Conservation (phyloP, 2,888 invertebrate genomes). For the Hydrotaea cyrtoneurina region DNA sequence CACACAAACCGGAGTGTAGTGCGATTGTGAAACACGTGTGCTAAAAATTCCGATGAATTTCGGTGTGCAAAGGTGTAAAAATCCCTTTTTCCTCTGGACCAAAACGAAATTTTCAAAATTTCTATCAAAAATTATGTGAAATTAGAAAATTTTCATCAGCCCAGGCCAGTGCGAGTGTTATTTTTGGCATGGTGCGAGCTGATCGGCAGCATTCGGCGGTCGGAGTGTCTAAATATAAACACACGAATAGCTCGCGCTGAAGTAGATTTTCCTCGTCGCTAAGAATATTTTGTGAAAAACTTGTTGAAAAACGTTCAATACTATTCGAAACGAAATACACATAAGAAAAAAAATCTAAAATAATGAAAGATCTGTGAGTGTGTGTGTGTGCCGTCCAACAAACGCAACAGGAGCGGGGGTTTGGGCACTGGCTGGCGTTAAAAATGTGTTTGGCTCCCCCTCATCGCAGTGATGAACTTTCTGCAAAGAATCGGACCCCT, state of each 20-base stretch:
- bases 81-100: constrained; percentile 62
- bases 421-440: neutral
- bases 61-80: constrained; percentile 40
- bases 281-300: constrained; percentile 40
- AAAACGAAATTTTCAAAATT: constrained; percentile 69
- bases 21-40: constrained; percentile 46
- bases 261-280: constrained; percentile 47
- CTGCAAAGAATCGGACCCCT: constrained; percentile 75
- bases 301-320: constrained; percentile 13
- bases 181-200: constrained; percentile 76
- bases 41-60: constrained; percentile 38
- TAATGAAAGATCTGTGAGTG: constrained; percentile 16
- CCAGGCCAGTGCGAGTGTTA: constrained; percentile 78
- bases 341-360: constrained; percentile 44
- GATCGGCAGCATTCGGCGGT: constrained; percentile 71
- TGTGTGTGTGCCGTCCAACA: neutral
- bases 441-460: neutral
- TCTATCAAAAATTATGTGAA: constrained; percentile 62
- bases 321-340: constrained; percentile 8
- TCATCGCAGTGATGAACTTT: constrained; percentile 44
- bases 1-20: constrained; percentile 69
- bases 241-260: constrained; percentile 73
- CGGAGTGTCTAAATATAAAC: constrained; percentile 76
- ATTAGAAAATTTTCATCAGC: constrained; percentile 73
- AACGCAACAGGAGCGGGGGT: constrained; percentile 54